phyloP scores from a whole-genome alignment of 2,113 vertebrate species.

The Amphilophus citrinellus region DNA sequence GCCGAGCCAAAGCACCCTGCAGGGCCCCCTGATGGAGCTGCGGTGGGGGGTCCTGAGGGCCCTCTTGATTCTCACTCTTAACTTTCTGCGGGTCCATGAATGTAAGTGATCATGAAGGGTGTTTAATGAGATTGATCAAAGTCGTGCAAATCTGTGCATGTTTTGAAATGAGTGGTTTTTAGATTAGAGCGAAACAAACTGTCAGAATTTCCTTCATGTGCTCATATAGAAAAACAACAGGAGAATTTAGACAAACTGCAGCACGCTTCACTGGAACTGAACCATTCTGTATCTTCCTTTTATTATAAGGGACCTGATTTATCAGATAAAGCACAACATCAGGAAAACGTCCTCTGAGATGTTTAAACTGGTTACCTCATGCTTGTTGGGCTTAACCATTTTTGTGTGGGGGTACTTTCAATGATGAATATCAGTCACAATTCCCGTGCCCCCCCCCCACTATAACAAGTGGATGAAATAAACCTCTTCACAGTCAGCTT shows the following conservation, averaged over 20 bases:
- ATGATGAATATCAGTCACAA: neutral
- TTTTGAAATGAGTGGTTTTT: neutral
- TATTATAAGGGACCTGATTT: neutral
- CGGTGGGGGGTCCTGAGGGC: conserved; percentile 44
- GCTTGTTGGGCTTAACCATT: neutral
- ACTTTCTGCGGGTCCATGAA: conserved; percentile 30
- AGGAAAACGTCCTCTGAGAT: neutral
- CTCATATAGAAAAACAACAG: neutral
- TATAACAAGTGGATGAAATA: neutral
- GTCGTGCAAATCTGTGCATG: neutral
- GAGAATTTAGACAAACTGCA: neutral
- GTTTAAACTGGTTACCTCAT: neutral
- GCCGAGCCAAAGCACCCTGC: conserved; percentile 58
- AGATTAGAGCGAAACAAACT: neutral
- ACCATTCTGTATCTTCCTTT: rapidly evolving
- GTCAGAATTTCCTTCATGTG: neutral
- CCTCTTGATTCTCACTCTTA: conserved; percentile 35
- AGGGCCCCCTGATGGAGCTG: conserved; percentile 43
- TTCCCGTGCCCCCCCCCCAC: neutral
- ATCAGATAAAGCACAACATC: neutral
- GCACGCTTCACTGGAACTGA: rapidly evolving
- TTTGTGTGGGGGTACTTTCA: neutral
- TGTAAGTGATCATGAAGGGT: conserved; percentile 13
- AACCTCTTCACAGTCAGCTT: neutral
- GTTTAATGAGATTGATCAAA: neutral